Percentiles rank a stretch among this genome's conserved stretches.
Conservation (phyloP, 2,113 vertebrate species). For the Polypterus senegalus region DNA sequence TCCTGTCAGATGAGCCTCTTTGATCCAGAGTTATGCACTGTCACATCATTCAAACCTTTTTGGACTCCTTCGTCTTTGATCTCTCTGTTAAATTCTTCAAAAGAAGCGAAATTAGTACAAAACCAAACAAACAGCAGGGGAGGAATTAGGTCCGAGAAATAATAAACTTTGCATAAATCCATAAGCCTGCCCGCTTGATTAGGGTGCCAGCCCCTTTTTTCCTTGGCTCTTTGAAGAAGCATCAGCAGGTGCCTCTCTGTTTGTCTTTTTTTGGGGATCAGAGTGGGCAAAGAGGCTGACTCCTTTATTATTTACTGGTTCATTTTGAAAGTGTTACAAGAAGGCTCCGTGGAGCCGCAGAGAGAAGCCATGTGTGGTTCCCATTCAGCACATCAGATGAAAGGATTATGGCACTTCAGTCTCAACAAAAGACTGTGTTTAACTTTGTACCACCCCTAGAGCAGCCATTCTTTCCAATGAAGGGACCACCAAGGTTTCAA, state of each 20-base stretch:
- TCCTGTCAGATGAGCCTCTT: constrained; percentile 43
- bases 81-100: constrained; percentile 39
- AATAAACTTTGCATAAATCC: no score
- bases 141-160: no score
- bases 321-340: constrained; percentile 43
- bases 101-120: constrained; percentile 41
- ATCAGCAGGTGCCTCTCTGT: constrained; percentile 21
- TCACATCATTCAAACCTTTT: constrained; percentile 46
- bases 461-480: constrained; percentile 21
- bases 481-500: constrained; percentile 42
- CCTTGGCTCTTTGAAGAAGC: no score
- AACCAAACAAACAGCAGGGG: neutral
- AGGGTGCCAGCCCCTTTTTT: no score
- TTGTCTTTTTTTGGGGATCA: constrained; percentile 34
- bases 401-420: constrained; percentile 48
- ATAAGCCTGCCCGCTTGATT: no score
- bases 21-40: constrained; percentile 46
- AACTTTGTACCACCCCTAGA: constrained; percentile 40
- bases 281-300: constrained; percentile 28
- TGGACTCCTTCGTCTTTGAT: constrained; percentile 42
- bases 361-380: constrained; percentile 41
- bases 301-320: constrained; percentile 25
- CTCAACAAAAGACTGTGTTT: constrained; percentile 45
- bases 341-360: constrained; percentile 37
- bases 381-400: constrained; percentile 40